Evolutionary conservation across 2,888 invertebrate genomes (phyloP).

Genomic region (Furcula furcula): DNA sequence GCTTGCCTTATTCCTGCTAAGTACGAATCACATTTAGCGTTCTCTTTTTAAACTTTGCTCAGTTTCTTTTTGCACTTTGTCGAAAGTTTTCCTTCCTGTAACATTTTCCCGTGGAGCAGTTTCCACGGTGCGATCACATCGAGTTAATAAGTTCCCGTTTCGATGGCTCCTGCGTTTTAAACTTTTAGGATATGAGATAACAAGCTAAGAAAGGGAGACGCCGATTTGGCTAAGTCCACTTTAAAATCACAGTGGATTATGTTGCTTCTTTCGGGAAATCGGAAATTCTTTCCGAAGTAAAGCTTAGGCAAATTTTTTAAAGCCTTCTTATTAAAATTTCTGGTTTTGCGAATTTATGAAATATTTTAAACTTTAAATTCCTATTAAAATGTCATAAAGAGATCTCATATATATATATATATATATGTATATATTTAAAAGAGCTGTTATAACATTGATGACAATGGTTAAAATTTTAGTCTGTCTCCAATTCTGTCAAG

Average conservation of each 20-base stretch:
- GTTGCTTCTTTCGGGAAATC: constrained; percentile 44
- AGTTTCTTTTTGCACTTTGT: constrained; percentile 74
- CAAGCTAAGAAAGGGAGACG: constrained; percentile 76
- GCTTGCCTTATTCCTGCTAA: constrained; percentile 44
- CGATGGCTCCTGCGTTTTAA: constrained; percentile 79
- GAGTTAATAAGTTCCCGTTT: constrained; percentile 81
- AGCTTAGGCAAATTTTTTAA: constrained; percentile 26
- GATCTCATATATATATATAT: neutral
- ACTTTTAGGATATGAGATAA: constrained; percentile 82
- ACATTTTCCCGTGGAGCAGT: constrained; percentile 77
- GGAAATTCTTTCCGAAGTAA: constrained; percentile 37
- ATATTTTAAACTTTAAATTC: neutral
- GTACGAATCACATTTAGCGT: constrained; percentile 71
- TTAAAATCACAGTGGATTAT: constrained; percentile 56
- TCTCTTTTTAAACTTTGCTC: constrained; percentile 71
- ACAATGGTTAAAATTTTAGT: neutral
- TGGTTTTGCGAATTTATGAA: neutral
- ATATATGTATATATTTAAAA: no score
- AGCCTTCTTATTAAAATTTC: constrained; percentile 18
- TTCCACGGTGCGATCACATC: constrained; percentile 77
- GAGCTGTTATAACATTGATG: neutral
- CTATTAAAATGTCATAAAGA: neutral
- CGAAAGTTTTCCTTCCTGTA: constrained; percentile 74
- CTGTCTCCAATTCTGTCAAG: no score
- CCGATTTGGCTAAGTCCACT: constrained; percentile 76